Evolutionary conservation across 2,888 invertebrate genomes (phyloP).

Genomic region (Sminthurinus aureus): DNA sequence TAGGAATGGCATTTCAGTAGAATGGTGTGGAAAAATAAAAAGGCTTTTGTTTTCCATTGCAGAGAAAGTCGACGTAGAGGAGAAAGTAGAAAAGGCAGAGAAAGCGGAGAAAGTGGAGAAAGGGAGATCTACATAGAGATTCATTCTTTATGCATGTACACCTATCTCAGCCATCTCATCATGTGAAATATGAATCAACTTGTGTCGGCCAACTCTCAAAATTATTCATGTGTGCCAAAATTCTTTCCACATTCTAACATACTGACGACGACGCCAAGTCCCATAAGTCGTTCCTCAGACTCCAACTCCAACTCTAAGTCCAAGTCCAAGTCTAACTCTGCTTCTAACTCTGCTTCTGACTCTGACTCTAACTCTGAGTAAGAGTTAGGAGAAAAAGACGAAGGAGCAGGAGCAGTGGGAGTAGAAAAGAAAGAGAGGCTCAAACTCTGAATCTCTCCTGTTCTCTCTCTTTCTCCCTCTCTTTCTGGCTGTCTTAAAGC

Average conservation of each 20-base stretch:
- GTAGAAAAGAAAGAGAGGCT: too few species aligned
- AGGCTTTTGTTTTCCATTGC: neutral
- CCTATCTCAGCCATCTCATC: constrained; percentile 23
- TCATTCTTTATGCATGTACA: constrained; percentile 34
- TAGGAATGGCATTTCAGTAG: neutral
- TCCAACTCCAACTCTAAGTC: neutral
- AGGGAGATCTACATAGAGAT: constrained; percentile 23
- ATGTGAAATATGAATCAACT: constrained; percentile 42
- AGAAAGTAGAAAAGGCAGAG: constrained; percentile 8
- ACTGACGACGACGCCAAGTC: constrained; percentile 31
- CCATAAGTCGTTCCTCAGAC: constrained; percentile 31
- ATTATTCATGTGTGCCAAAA: constrained; percentile 41
- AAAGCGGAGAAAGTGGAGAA: neutral
- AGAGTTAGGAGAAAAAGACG: too few species aligned
- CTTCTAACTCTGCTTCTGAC: too few species aligned
- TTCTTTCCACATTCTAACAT: constrained; percentile 34
- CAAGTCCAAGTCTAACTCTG: neutral
- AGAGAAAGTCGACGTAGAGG: neutral
- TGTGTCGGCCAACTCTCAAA: constrained; percentile 35
- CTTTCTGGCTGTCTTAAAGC: neutral
- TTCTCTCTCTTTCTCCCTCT: neutral
- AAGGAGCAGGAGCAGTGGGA: too few species aligned
- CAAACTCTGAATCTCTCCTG: neutral
- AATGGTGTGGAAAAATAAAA: neutral
- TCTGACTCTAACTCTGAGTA: too few species aligned